phyloP scores from a whole-genome alignment of 2,113 vertebrate genomes.

The Eurypyga helias region DNA sequence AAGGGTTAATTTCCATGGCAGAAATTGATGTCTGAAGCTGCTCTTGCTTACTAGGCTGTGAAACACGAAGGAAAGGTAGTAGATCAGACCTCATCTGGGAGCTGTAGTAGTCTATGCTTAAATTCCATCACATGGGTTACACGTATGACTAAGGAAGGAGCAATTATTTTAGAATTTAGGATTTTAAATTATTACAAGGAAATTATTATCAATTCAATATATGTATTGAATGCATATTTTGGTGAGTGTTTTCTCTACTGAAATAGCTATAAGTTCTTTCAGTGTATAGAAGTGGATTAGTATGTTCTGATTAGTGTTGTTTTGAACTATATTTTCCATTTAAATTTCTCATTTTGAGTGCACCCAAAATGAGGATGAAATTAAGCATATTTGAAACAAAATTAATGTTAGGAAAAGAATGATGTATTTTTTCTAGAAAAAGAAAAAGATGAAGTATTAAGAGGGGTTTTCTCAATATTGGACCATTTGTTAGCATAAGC shows the following conservation, averaged over 20 bases:
- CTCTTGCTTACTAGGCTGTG: neutral
- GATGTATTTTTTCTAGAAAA: neutral
- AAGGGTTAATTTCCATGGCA: neutral
- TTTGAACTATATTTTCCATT: neutral
- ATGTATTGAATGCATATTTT: neutral
- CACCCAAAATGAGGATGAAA: neutral
- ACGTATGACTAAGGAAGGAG: neutral
- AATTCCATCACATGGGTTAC: neutral
- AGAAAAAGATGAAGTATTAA: neutral
- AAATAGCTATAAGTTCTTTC: neutral
- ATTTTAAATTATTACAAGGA: neutral
- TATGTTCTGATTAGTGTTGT: neutral
- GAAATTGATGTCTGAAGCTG: neutral
- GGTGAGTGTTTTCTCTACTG: neutral
- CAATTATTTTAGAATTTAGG: neutral
- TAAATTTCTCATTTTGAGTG: neutral
- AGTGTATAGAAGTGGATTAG: neutral
- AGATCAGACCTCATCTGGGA: neutral
- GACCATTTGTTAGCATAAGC: neutral
- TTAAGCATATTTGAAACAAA: neutral
- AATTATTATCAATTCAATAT: neutral
- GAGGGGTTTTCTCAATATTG: neutral
- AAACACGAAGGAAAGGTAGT: neutral
- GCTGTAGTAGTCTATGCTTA: neutral
- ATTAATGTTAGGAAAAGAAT: neutral